Percentiles rank a stretch among this genome's conserved stretches.
Evolutionary conservation across 2,797 vertebrate genomes (phyloP).

Genomic region (Hipposideros larvatus): DNA sequence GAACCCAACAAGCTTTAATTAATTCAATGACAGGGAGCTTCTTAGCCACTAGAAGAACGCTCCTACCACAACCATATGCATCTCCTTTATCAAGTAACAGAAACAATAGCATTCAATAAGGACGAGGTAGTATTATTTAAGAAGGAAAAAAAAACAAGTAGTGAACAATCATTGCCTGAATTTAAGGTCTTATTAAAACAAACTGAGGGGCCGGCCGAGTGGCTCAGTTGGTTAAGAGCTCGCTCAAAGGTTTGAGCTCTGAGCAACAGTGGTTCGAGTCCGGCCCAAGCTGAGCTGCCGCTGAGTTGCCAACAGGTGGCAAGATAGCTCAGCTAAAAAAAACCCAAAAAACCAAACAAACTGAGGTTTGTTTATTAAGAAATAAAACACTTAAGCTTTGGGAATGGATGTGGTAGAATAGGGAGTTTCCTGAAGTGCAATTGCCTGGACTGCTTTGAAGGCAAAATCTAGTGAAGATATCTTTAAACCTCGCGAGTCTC

Average conservation of each 20-base stretch:
- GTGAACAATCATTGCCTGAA: not conserved
- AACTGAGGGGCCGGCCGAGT: no score
- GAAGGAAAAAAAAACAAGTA: not conserved
- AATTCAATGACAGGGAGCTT: not conserved
- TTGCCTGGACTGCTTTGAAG: not conserved
- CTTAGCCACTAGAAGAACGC: not conserved
- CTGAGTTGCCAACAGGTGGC: no score
- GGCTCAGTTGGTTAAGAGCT: no score
- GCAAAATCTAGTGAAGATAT: not conserved
- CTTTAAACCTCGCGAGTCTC: not conserved
- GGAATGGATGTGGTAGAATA: not conserved
- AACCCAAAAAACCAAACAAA: not conserved
- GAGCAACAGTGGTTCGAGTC: no score
- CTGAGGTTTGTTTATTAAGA: not conserved
- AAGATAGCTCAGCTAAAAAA: no score
- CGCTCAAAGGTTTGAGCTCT: no score
- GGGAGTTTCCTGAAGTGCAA: not conserved
- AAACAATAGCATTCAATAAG: not conserved
- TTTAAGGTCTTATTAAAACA: not conserved
- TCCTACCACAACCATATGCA: no score
- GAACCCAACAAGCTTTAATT: not conserved
- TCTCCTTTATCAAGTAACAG: constrained; percentile 13
- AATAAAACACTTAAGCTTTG: not conserved
- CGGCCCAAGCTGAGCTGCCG: no score
- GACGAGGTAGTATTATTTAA: not conserved